Evolutionary conservation across 2,888 invertebrate genomes (phyloP), one percentile per base, ranked within the genome.

Genomic region (Endotricha flammealis): DNA sequence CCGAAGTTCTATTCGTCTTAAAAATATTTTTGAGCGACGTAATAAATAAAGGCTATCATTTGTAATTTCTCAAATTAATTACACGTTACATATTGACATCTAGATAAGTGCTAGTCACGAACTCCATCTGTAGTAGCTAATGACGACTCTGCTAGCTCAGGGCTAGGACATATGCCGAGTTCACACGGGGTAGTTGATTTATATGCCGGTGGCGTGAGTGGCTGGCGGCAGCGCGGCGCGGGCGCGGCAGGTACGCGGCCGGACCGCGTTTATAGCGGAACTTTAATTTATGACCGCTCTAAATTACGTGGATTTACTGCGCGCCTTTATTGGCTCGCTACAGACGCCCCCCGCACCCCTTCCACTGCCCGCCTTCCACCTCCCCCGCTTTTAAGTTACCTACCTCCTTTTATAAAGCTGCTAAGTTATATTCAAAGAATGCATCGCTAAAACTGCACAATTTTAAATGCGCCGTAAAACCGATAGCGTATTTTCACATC

Each of bases 271-370:
- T 83, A 83, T 76, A 78, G 81, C 81, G 71, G 82, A 83, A 86
- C 83, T 79, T 71, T 80, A 78, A 85, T 85, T 83, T 86, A 86
- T 68, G 60, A 70, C 75, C 67, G 82, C 83, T 78, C 83, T 85
- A 86, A 85, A 86, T 83, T 78, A 83, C 81, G 79, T 83, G 80
- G 83, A 86, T 86, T 86, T 86, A 85, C 81, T 72, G 81, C 82
- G 70, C 65, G 74, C 67, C 75, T 86, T 86, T 86, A 86, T 86
- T 85, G 85, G 85, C 76, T 69, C 74, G 75, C 75, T 66, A 57
- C 72, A 69, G 62, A 67, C 72, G 67, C 70, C 71, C 48, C 54
- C 39, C 41, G 33, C 43, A 49, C 40, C 48, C 58, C 63, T 53
- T 48, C 62, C 62, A 48, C 64, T 61, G 62, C 52, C 65, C 64